Conservation (phyloP, 92 coral and sea anemone genomes). For the Bergia sp. region DNA sequence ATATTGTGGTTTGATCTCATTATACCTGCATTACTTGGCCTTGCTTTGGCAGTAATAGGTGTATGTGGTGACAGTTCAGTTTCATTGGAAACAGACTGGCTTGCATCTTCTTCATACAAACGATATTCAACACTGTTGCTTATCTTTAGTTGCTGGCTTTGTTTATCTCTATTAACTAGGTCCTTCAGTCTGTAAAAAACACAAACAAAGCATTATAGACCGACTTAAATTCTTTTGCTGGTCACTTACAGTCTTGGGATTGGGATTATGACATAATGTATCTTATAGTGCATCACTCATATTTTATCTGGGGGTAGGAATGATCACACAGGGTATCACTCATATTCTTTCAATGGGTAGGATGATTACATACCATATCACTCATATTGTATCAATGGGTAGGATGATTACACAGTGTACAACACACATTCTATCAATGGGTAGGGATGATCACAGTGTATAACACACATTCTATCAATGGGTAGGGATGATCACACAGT, state of each 20-base stretch:
- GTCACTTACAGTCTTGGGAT: not conserved
- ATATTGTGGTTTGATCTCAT: not conserved
- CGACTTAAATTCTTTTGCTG: not conserved
- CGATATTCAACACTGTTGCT: not conserved
- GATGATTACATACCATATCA: no score
- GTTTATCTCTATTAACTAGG: conserved; percentile 49
- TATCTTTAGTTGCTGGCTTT: not conserved
- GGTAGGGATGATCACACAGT: no score
- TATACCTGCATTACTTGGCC: conserved; percentile 37
- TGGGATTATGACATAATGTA: not conserved
- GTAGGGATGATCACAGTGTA: no score
- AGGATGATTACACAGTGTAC: no score
- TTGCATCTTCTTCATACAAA: conserved; percentile 21
- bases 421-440: no score
- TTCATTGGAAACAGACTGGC: not conserved
- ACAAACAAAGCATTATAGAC: not conserved
- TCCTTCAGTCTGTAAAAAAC: conserved; percentile 58
- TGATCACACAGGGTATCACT: no score
- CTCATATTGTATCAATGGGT: no score
- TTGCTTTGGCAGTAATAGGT: conserved; percentile 39
- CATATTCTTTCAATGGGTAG: no score
- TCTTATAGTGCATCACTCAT: not conserved
- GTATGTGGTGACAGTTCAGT: not conserved
- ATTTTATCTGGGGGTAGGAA: no score
- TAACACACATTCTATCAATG: no score